Evolutionary conservation across 2,888 invertebrate genomes (phyloP).

Genomic region (Catocala sponsa): DNA sequence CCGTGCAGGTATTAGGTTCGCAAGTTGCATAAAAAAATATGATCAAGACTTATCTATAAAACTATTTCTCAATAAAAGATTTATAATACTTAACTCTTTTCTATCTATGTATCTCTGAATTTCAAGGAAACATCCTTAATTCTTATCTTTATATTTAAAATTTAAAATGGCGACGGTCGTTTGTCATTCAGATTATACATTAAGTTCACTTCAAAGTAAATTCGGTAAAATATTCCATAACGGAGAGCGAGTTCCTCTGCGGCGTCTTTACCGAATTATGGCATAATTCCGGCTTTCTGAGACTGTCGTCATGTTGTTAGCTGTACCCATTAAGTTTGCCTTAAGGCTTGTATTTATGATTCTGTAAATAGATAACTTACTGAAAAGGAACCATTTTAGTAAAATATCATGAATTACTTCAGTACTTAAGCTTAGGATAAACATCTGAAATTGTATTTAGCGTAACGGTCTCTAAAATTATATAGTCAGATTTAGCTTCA

Average conservation of each 20-base stretch:
- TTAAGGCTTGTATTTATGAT: not conserved
- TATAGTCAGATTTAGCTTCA: too few species aligned
- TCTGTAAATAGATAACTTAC: not conserved
- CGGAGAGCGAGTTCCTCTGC: not conserved
- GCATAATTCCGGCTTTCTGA: constrained; percentile 10
- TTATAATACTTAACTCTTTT: too few species aligned
- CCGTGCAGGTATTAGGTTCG: too few species aligned
- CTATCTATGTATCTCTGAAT: too few species aligned
- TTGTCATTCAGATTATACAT: constrained; percentile 23
- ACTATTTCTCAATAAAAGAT: too few species aligned
- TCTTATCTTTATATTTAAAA: constrained; percentile 6
- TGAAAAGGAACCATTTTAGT: not conserved
- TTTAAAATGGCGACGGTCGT: constrained; percentile 8
- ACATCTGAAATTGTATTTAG: too few species aligned
- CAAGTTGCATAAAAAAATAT: too few species aligned
- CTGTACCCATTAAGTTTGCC: not conserved
- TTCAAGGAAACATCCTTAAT: too few species aligned
- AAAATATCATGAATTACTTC: not conserved
- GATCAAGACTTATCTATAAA: too few species aligned
- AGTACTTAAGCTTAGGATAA: too few species aligned
- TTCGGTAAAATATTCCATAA: constrained; percentile 13
- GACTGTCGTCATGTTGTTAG: constrained; percentile 1
- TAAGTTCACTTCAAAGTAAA: constrained; percentile 19
- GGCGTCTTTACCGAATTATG: constrained; percentile 3
- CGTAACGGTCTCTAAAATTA: too few species aligned